These are phyloP conservation scores for Cylloceria caligata DNA, from an alignment of 2,888 invertebrate genomes.

Conservation along the genomic window DNA sequence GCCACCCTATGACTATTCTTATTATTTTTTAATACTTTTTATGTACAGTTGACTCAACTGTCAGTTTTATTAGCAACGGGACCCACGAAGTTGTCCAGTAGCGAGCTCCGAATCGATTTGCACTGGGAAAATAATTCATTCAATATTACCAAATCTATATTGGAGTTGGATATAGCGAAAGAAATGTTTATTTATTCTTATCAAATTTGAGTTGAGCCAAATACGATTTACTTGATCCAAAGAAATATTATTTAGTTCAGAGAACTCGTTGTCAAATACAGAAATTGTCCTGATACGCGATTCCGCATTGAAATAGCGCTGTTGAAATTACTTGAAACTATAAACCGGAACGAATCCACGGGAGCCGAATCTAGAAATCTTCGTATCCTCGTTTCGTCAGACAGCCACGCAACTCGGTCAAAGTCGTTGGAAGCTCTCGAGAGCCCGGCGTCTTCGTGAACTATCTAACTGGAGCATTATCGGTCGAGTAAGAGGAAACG, in stretches of 20 bases:
- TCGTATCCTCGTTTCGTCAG: not conserved
- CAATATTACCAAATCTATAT: too few species aligned
- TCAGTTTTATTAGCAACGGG: too few species aligned
- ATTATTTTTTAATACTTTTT: too few species aligned
- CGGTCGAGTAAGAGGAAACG: not conserved
- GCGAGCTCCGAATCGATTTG: too few species aligned
- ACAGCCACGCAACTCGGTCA: conserved; percentile 9
- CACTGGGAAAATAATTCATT: too few species aligned
- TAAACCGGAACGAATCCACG: not conserved
- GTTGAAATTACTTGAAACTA: not conserved
- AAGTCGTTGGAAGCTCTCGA: conserved; percentile 8
- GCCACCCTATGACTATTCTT: not conserved
- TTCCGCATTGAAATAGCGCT: not conserved
- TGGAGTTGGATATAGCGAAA: too few species aligned
- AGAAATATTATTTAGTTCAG: not conserved
- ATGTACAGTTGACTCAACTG: too few species aligned
- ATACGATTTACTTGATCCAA: too few species aligned
- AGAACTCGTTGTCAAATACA: not conserved
- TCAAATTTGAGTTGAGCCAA: too few species aligned
- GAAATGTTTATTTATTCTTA: too few species aligned
- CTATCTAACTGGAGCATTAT: not conserved
- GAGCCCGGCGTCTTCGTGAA: not conserved
- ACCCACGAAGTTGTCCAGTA: too few species aligned
- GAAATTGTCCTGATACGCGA: not conserved
- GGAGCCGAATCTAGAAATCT: not conserved